Base-by-base conservation (phyloP, 2,888 invertebrate genomes). In the Ennomos quercinarius region DNA sequence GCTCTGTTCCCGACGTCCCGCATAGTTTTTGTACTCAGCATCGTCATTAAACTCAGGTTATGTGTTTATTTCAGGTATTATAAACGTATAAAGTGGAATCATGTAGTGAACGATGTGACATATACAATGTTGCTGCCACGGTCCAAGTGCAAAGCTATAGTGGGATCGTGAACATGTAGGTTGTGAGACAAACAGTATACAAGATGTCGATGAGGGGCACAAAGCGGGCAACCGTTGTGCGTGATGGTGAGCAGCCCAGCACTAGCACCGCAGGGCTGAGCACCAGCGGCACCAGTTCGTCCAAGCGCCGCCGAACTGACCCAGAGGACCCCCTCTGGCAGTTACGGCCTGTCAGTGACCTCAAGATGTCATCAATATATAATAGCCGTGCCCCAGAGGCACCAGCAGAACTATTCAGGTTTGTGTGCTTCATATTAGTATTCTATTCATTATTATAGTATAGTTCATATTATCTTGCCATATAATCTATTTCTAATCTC, bases 301-400 rank as follows among this genome's bases (percentile, higher is more conserved):
- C 89, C 72, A 91, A 90, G 73, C 87, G 92, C 72, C 91, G 92
- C 71, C 81, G 87, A 77, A 77, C 85, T 64, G 91, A 91, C 77
- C 86, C 87, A 55, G 91, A 92, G 70, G 92, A 92, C 71, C 85
- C 87, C 71, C 85, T 87, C 58, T 97, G 97, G 97, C 97, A 96
- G 84, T 96, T 96, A 77, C 95, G 97, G 77, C 95, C 97, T 76
- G 95, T 96, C 80, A 96, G 95, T 84, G 97, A 97, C 93, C 95
- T 97, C 86, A 97, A 97, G 93, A 96, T 96, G 93, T 95, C 96
- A 76, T 96, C 96, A 87, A 98, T 98, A 86, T 98, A 98, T 91
- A 98, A 98, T 89, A 95, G 94, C 84, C 95, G 94, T 91, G 95
- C 94, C 74, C 95, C 96, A 51, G 97, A 97, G 89, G 96, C 96